phyloP scores from a whole-genome alignment of 1,140 invertebrate genomes.

The Drosophila pachea region DNA sequence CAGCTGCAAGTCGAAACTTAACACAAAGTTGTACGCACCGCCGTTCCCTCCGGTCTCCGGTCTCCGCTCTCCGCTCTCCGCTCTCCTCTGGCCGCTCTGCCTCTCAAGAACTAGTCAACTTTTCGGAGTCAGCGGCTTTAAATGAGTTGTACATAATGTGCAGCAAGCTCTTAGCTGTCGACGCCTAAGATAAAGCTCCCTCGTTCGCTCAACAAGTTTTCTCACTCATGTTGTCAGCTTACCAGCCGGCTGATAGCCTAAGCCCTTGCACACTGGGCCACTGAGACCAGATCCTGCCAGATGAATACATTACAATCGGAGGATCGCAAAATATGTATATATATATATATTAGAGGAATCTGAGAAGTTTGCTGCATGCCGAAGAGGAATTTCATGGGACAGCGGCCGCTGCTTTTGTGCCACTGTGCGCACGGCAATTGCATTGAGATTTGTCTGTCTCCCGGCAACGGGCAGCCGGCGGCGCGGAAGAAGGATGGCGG shows the following conservation, averaged over 20 bases:
- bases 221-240: conserved; percentile 60
- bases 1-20: conserved; percentile 54
- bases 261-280: conserved; percentile 9
- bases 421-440: conserved; percentile 54
- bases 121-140: conserved; percentile 58
- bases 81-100: no score
- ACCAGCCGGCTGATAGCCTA: conserved; percentile 28
- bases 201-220: conserved; percentile 69
- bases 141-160: conserved; percentile 66
- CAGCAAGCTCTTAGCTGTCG: conserved; percentile 31
- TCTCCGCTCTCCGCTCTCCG: neutral
- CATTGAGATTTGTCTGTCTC: conserved; percentile 60
- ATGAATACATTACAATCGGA: no score
- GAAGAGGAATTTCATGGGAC: no score
- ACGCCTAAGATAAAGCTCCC: conserved; percentile 31
- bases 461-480: conserved; percentile 25
- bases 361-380: neutral
- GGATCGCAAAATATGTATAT: neutral
- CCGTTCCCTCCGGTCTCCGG: conserved; percentile 19
- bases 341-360: no score
- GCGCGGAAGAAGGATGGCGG: neutral
- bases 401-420: neutral
- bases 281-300: neutral
- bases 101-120: conserved; percentile 29
- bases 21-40: conserved; percentile 59